Evolutionary conservation across 2,888 invertebrate species (phyloP).

Genomic region (Ophion slaviceki): DNA sequence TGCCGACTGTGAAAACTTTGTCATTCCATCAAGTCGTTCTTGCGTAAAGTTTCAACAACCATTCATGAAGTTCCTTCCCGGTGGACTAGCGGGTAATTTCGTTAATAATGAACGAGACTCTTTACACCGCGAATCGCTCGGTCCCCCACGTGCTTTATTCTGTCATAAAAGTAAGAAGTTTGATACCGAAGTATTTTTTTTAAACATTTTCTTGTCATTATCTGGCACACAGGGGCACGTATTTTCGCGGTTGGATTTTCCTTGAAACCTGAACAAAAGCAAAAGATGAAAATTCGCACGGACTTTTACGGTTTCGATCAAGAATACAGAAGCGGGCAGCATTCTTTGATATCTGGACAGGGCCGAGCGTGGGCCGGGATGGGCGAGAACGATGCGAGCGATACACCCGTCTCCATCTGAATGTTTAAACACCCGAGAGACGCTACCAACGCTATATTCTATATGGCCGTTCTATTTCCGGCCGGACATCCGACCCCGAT

Average conservation of each 20-base stretch:
- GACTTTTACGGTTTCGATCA: neutral
- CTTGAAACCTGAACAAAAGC: neutral
- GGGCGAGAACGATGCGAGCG: constrained; percentile 4
- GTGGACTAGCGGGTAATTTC: no score
- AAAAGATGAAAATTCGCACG: neutral
- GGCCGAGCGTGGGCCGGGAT: neutral
- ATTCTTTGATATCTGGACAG: constrained; percentile 2
- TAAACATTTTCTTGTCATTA: neutral
- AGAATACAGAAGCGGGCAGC: neutral
- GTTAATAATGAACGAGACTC: no score
- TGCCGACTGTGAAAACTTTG: no score
- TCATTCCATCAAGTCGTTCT: no score
- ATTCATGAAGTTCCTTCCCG: no score
- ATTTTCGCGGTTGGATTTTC: neutral
- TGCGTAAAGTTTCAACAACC: no score
- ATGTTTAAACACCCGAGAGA: constrained; percentile 47
- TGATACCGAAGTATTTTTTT: no score
- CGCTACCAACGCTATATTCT: constrained; percentile 19
- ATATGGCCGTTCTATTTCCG: constrained; percentile 61
- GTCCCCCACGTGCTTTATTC: no score
- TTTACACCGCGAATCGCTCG: no score
- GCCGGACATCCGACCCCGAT: constrained; percentile 66
- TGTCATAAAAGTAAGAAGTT: no score
- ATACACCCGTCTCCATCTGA: constrained; percentile 48
- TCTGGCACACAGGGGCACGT: neutral